These are phyloP conservation scores for Bergia sp. DNA, from an alignment of 92 coral and sea anemone genomes.

Conservation along the genomic window DNA sequence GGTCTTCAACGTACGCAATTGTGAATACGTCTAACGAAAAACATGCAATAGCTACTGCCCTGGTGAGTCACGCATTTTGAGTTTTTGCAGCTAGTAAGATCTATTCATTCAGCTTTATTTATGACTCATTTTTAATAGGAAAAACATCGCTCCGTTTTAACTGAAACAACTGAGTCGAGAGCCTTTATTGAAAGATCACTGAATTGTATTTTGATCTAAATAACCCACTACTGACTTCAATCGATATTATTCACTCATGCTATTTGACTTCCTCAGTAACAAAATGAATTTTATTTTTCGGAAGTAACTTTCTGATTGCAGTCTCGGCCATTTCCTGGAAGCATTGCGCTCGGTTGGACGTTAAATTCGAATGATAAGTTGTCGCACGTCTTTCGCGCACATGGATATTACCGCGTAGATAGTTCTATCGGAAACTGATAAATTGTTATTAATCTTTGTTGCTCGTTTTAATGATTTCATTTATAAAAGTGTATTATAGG, in stretches of 20 bases:
- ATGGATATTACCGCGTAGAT: background rate
- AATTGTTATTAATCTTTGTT: too few species aligned
- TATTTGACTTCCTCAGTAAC: background rate
- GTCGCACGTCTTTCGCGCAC: background rate
- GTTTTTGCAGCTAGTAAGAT: too few species aligned
- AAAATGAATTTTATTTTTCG: background rate
- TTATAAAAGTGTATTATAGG: background rate
- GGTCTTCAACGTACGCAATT: background rate
- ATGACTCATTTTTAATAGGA: background rate
- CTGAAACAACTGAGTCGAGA: background rate
- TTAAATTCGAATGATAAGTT: background rate
- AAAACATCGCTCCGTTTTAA: background rate
- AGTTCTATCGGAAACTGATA: background rate
- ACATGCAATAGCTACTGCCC: background rate
- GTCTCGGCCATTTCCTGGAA: background rate
- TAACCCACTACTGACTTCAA: background rate
- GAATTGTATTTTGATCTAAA: background rate
- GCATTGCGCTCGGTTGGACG: background rate
- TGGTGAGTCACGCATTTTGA: background rate
- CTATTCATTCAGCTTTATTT: background rate
- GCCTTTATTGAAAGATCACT: background rate
- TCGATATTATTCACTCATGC: background rate
- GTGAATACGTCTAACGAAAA: background rate
- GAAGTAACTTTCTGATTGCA: background rate
- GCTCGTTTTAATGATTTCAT: background rate